Conservation (phyloP, 1,140 invertebrate species). For the Bombus terrestris region DNA sequence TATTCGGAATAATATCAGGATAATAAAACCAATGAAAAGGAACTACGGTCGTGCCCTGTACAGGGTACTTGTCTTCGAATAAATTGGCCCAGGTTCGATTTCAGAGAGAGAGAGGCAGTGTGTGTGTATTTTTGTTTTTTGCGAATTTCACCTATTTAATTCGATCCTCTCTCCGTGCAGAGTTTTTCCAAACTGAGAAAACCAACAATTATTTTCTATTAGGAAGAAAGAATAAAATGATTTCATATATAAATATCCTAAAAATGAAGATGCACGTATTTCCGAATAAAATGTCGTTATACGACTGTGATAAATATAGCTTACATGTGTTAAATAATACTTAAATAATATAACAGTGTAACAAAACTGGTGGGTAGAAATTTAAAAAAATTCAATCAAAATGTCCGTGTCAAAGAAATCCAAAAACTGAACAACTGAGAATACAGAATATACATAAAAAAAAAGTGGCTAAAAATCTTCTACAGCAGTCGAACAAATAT, state of each 20-base stretch:
- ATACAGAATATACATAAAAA: neutral
- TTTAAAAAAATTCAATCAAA: neutral
- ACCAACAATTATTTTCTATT: neutral
- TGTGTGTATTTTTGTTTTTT: neutral
- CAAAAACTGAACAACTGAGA: neutral
- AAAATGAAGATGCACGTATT: neutral
- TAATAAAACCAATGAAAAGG: neutral
- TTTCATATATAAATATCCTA: neutral
- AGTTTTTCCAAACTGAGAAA: neutral
- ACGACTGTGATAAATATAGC: neutral
- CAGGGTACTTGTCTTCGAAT: neutral
- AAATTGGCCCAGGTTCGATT: neutral
- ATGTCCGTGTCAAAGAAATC: neutral
- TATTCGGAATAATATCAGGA: neutral
- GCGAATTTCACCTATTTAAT: neutral
- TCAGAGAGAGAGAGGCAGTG: no score
- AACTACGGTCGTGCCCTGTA: neutral
- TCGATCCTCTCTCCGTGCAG: no score
- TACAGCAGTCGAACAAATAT: no score
- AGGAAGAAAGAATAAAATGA: neutral
- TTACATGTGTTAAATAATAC: neutral
- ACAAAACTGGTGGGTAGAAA: neutral
- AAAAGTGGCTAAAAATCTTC: neutral
- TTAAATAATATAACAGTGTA: neutral
- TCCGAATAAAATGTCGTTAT: neutral